Evolutionary conservation across 2,113 vertebrate species (phyloP), one percentile per base, ranked within the genome.

Genomic region (Spilogale gracilis): DNA sequence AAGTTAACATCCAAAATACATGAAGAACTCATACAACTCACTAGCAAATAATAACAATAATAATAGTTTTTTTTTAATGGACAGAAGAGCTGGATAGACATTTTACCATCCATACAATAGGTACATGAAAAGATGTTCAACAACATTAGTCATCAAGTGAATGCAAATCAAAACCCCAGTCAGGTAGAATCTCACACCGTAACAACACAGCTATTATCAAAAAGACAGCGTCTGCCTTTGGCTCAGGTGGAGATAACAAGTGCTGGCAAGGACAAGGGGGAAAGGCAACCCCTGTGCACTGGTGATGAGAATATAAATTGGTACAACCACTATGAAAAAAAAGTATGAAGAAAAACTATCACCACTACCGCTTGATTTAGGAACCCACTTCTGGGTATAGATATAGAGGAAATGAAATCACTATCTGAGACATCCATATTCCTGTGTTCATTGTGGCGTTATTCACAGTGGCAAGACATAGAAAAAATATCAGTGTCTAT

Each of bases 381-480:
- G 56, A 95, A 48, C 27, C 73, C 27, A 50, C 50, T 80, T 69
- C 43, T 71, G 50, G 50, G 38, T n/a, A 69, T 45, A 32, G 32
- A 92, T 10, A 20, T 27, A 87, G 56, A 80, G 61, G 61, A 87
- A 94, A 69, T 80, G 10, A 94, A 80, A 88, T 69, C 30, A 94
- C 38, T 80, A 58, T 78, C 18, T 86, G 43, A 71, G 63, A 89
- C 43, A 7, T 52, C 32, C 6, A 32, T 23, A 81, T 9, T 17
- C 11, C 79, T 45, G 14, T 52, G 76, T 89, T 81, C 85, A 81
- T 0, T 61, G 93, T 23, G 71, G 45, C 54, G 73, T 61, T 94
- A 80, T 61, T 89, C 50, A 50, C 12, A 89, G 52, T 32, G 32
- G 43, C 63, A 89, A 89, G 18, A 63, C n/a, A 54, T 63, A 63